Percentiles rank a stretch among this genome's conserved stretches.
Evolutionary conservation across 37 sponge, comb jelly and placozoan genomes (phyloP).

Genomic region (Spongilla lacustris): DNA sequence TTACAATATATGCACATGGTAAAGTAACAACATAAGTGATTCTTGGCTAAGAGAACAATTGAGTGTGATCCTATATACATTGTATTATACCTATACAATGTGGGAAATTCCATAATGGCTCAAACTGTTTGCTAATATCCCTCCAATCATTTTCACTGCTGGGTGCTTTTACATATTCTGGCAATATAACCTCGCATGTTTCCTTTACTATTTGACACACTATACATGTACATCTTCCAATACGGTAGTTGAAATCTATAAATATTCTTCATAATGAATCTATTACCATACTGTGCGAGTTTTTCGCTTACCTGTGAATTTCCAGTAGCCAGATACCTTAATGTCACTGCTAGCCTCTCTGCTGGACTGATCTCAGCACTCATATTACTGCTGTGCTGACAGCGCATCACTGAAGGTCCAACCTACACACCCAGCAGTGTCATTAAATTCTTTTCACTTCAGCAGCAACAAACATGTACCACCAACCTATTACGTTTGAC

Average conservation of each 20-base stretch:
- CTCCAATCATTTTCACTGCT: constrained; percentile 27
- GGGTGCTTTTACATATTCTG: constrained; percentile 30
- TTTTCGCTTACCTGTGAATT: constrained; percentile 18
- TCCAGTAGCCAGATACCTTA: constrained; percentile 45
- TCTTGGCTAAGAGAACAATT: constrained; percentile 44
- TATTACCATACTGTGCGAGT: no score
- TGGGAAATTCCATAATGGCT: constrained; percentile 47
- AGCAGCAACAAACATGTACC: no score
- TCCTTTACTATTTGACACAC: constrained; percentile 48
- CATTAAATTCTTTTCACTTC: not conserved
- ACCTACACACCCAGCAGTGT: not conserved
- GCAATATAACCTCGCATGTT: constrained; percentile 48
- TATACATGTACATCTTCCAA: constrained; percentile 50
- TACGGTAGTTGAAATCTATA: constrained; percentile 42
- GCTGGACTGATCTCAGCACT: constrained; percentile 7
- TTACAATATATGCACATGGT: no score
- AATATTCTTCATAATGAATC: not conserved
- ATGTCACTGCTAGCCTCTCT: constrained; percentile 52
- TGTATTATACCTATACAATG: not conserved
- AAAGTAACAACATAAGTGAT: no score
- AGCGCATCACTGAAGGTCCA: not conserved
- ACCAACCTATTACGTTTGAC: constrained; percentile 10
- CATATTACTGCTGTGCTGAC: not conserved
- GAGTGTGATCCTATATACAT: constrained; percentile 37
- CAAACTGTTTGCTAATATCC: constrained; percentile 36